Percentiles rank a stretch among this genome's conserved stretches.
Evolutionary conservation across 35 echinoderm and acorn worm genomes (phyloP).

Genomic region (Apostichopus californicus): DNA sequence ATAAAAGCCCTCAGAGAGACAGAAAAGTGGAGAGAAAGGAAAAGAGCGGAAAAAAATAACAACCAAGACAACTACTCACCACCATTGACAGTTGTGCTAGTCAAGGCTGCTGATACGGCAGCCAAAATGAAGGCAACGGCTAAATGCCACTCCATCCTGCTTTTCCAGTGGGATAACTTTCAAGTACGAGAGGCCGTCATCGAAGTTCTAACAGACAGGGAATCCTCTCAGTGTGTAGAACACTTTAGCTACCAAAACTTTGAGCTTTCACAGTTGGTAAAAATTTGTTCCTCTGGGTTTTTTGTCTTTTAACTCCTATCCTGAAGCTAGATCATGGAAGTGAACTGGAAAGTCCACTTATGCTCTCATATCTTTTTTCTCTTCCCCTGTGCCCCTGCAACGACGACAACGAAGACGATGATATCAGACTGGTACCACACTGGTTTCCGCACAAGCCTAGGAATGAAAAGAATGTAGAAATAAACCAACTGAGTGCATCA

Average conservation of each 20-base stretch:
- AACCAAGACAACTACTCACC: constrained; percentile 4
- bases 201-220: not conserved
- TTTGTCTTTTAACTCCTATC: not conserved
- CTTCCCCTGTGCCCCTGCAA: not conserved
- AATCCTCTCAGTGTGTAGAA: not conserved
- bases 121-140: not conserved
- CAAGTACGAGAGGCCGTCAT: constrained; percentile 32
- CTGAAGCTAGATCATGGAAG: not conserved
- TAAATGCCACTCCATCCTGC: constrained; percentile 13
- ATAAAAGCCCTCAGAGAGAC: not conserved
- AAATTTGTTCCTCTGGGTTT: not conserved
- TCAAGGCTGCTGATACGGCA: not conserved
- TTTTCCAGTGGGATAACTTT: not conserved
- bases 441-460: constrained; percentile 10
- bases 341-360: not conserved
- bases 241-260: no score
- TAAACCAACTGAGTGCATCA: constrained; percentile 25
- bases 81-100: not conserved
- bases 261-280: not conserved
- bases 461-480: constrained; percentile 53
- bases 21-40: no score
- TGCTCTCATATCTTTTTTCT: not conserved
- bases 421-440: not conserved
- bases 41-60: not conserved
- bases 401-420: no score